Evolutionary conservation across 2,113 vertebrate species (phyloP).

Genomic region (Xiphorhynchus elegans): DNA sequence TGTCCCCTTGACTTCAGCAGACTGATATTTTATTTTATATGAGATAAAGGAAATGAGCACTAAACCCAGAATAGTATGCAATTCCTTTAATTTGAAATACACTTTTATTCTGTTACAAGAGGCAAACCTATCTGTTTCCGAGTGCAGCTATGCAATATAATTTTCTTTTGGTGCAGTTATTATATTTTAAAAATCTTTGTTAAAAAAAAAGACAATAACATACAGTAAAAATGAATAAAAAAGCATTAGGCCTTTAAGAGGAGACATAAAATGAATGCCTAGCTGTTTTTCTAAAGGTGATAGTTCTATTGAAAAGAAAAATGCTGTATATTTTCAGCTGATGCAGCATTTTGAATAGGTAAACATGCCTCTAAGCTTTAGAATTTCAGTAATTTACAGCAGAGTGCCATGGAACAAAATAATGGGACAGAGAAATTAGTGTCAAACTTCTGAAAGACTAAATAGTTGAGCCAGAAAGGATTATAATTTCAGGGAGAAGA

Average conservation of each 20-base stretch:
- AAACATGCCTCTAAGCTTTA: neutral
- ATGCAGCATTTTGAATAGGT: neutral
- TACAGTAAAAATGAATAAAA: neutral
- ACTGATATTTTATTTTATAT: neutral
- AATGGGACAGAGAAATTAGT: neutral
- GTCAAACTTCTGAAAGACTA: conserved; percentile 23
- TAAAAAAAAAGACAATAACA: neutral
- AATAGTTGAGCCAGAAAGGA: neutral
- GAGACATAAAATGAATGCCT: neutral
- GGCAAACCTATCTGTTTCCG: neutral
- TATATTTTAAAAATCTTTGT: neutral
- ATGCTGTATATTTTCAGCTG: neutral
- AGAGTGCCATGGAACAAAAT: neutral
- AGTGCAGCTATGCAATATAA: neutral
- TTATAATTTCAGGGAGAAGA: conserved; percentile 18
- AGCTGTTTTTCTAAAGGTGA: neutral
- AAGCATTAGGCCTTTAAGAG: neutral
- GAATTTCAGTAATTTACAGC: neutral
- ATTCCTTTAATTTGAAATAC: neutral
- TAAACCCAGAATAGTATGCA: neutral
- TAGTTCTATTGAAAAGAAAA: neutral
- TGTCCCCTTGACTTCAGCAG: neutral
- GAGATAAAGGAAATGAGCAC: neutral
- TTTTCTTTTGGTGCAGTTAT: neutral
- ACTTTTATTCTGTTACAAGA: neutral